Percentiles rank a stretch among this genome's conserved stretches.
phyloP scores from a whole-genome alignment of 2,113 vertebrate genomes.

The Epinephelus cyanopodus region DNA sequence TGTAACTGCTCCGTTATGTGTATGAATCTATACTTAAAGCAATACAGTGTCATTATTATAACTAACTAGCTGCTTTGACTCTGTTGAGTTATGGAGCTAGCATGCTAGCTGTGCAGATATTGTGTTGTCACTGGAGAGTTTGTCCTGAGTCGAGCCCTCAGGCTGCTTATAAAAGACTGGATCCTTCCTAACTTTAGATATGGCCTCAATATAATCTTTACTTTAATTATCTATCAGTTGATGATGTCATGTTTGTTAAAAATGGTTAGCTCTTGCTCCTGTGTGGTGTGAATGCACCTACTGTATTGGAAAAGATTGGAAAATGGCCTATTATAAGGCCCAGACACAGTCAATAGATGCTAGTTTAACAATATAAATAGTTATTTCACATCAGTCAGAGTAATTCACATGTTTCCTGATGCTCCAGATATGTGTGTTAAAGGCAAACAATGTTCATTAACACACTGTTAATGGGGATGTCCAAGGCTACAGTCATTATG shows the following conservation, averaged over 20 bases:
- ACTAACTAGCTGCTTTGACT: too few species aligned
- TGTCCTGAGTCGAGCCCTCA: background rate
- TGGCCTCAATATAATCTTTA: background rate
- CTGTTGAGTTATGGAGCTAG: background rate
- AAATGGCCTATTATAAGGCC: background rate
- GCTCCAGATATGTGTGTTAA: background rate
- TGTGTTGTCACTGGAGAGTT: background rate
- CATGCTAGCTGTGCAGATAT: conserved; percentile 21
- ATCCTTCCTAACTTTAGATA: rapidly evolving
- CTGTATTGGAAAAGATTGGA: background rate
- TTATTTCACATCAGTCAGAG: background rate
- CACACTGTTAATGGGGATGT: background rate
- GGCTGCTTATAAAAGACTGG: background rate
- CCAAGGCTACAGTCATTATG: background rate
- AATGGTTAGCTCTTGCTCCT: background rate
- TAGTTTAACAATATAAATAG: background rate
- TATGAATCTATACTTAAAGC: background rate
- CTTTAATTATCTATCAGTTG: background rate
- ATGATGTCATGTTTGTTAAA: background rate
- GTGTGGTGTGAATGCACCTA: background rate
- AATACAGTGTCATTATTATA: background rate
- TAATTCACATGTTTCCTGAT: background rate
- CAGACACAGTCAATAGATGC: background rate
- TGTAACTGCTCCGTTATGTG: background rate
- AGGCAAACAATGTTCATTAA: background rate